Base-by-base conservation (phyloP, 2,113 vertebrate species). In the Gavia stellata region DNA sequence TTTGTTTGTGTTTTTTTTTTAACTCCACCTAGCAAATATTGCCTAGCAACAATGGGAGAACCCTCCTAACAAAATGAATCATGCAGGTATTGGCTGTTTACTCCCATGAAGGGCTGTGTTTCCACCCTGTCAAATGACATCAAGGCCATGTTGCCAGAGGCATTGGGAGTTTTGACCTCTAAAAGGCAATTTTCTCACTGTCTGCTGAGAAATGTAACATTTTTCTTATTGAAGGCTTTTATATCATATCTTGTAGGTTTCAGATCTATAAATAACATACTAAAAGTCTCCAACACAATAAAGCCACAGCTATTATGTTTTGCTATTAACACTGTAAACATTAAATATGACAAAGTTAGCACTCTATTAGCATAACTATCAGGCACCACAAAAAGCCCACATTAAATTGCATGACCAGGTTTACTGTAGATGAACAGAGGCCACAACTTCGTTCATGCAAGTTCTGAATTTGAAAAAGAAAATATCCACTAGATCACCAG, bases 181-280 rank as follows among this genome's bases (percentile, higher is more conserved):
- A 96, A 96, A 97, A 97, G 97, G 95, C 94, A 96, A 97, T 97
- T 97, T 97, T 97, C 96, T 97, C 96, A 96, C 96, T 96, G 92
- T 97, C 96, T 95, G 93, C 90, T 96, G 94, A 96, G 94, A 97
- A 97, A 95, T 81, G 68, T 90, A 93, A 95, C 96, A 96, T 95
- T 96, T 96, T 95, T 95, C 95, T 96, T 96, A 97, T 88, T 90
- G 94, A 97, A 96, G 56, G 92, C 88, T 96, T 97, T 97, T 97
- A 90, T 97, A 96, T 97, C 92, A 92, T 96, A 96, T 97, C 93
- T 95, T 80, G 79, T 92, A 96, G 29, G 84, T 90, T 96, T 94
- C 94, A 91, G 58, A 80, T 86, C 81, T 93, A 94, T 90, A 95
- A 97, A 96, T 86, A 97, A 90, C 79, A 88, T 40, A 73, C 83